Evolutionary conservation across 2,113 vertebrate species (phyloP).

Genomic region (Isichthys henryi): DNA sequence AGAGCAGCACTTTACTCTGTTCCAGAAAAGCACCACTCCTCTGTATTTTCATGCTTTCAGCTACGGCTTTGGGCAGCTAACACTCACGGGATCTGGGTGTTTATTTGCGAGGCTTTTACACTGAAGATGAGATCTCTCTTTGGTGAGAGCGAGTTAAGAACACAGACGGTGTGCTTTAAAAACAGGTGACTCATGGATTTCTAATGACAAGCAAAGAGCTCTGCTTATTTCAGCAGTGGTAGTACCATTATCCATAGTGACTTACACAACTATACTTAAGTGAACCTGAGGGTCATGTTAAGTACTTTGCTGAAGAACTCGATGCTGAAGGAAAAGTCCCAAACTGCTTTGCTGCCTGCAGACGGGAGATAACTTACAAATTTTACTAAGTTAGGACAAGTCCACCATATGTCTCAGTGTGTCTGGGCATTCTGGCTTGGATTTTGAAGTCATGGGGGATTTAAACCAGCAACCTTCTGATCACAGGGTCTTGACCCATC

Average conservation of each 20-base stretch:
- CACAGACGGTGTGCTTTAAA: not conserved
- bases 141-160: not conserved
- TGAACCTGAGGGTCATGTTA: not conserved
- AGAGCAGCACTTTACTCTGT: not conserved
- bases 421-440: not conserved
- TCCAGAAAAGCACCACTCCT: constrained; percentile 21
- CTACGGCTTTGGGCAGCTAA: not conserved
- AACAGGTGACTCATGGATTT: not conserved
- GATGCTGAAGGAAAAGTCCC: not conserved
- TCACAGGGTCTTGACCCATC: not conserved
- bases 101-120: not conserved
- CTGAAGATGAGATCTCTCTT: not conserved
- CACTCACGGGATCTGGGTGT: not conserved
- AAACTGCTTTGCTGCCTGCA: not conserved
- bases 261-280: not conserved
- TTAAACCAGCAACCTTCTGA: not conserved
- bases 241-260: not conserved
- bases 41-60: constrained; percentile 17
- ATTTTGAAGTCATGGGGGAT: not conserved
- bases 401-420: not conserved
- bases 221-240: not conserved
- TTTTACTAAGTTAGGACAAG: not conserved
- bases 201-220: not conserved
- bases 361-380: not conserved
- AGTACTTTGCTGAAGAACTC: not conserved